Percentiles rank a stretch among this genome's conserved stretches.
phyloP scores from a whole-genome alignment of 2,888 invertebrate species.

The Petrophora chlorosata region DNA sequence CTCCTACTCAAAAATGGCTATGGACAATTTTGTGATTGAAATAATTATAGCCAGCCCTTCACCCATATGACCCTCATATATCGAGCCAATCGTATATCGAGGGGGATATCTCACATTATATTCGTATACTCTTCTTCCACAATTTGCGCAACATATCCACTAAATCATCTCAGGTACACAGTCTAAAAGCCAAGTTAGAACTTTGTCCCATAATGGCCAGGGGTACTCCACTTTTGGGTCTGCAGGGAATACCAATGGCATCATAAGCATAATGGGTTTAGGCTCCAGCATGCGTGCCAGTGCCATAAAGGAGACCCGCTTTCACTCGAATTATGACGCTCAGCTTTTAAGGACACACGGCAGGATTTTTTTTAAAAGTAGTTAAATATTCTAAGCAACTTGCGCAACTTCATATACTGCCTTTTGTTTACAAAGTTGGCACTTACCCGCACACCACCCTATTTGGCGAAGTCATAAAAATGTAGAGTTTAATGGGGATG shows the following conservation, averaged over 20 bases:
- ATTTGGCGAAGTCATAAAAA: conserved; percentile 16
- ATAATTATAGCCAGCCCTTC: no score
- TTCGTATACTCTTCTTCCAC: not conserved
- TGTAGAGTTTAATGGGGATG: conserved; percentile 19
- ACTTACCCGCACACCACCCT: conserved; percentile 1
- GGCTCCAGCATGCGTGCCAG: conserved; percentile 48
- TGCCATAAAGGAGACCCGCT: conserved; percentile 53
- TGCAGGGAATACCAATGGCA: conserved; percentile 63
- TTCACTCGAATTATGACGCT: conserved; percentile 61
- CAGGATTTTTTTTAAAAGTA: conserved; percentile 38
- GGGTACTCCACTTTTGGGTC: conserved; percentile 49
- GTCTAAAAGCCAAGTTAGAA: conserved; percentile 29
- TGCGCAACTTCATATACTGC: conserved; percentile 14
- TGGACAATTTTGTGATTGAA: no score
- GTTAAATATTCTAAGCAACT: conserved; percentile 35
- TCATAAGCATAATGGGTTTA: conserved; percentile 62
- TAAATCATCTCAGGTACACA: conserved; percentile 22
- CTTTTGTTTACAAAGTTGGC: conserved; percentile 7
- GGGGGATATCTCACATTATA: no score
- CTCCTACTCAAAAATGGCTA: no score
- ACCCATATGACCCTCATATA: no score
- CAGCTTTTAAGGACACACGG: conserved; percentile 45
- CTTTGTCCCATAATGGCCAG: conserved; percentile 48
- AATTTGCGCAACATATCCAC: conserved; percentile 6
- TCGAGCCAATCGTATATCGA: no score